Evolutionary conservation across 2,888 invertebrate species (phyloP), one percentile per base, ranked within the genome.

Genomic region (Tromatobia lineatoria): DNA sequence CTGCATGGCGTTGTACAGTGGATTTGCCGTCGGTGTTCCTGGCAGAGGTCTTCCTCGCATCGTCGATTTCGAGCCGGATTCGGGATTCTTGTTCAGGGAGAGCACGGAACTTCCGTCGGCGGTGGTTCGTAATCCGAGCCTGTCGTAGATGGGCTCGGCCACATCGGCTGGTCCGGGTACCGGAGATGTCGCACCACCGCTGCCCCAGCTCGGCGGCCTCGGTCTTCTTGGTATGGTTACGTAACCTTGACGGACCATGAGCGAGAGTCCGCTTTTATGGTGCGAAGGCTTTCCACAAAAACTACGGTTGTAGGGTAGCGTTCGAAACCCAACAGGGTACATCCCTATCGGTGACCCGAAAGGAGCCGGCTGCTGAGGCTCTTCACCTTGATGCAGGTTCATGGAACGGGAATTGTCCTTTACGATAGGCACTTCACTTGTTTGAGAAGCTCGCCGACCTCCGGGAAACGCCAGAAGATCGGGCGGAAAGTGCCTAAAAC

Each of bases 161-260:
- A 95, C 94, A 88, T 95, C 95, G 59, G 95, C 93, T 94, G 78
- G n/a, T 6, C 93, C n/a, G 83, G 90, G 91, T 4, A 88, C 90
- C 85, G 91, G 94, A 38, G 94, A 94, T 80, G 94, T 95, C 90
- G 93, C 96, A 90, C 93, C 96, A 93, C 95, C 96, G 93, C 93
- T 96, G 82, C 96, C 96, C 97, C 98, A 98, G 91, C 97, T 97
- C 2, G 97, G 97, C 0, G 97, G 97, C 85, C 98, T 95, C 0
- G 97, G 98, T 90, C 97, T 95, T 87, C 98, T 95, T 0, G 98
- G 98, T 83, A 98, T 97, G 18, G 98, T 98, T 61, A 98, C 97
- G 92, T 98, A 98, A 13, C 97, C 98, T 92, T 97, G 97, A 86
- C 97, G 95, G 4, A 96, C 96, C 52, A 97, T 95, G 7, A 96